Conservation (phyloP, 1,140 invertebrate species). For the Acromyrmex charruanus region DNA sequence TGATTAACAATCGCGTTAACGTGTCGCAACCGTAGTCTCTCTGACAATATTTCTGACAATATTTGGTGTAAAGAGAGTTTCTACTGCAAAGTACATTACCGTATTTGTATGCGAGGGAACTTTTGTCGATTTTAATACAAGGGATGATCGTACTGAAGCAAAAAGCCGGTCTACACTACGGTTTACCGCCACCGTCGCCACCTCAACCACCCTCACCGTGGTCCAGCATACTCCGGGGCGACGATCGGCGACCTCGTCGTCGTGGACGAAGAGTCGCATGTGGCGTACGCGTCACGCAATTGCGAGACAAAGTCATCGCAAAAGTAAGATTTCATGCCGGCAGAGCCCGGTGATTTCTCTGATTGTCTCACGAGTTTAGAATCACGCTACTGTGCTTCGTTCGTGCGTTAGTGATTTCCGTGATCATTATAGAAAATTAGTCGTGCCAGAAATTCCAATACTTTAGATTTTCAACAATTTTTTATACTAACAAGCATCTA, state of each 20-base stretch:
- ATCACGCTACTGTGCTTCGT: background rate
- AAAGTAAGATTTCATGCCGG: conserved; percentile 73
- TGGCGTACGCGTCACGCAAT: conserved; percentile 72
- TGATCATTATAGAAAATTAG: background rate
- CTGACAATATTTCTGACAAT: background rate
- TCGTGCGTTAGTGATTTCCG: background rate
- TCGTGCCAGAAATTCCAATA: background rate
- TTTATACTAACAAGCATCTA: too few relatives aligned
- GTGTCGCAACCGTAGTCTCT: background rate
- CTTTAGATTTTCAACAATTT: background rate
- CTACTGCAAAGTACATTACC: background rate
- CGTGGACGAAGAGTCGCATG: conserved; percentile 54
- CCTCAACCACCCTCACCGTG: conserved; percentile 87
- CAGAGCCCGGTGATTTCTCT: background rate
- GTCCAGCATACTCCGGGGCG: conserved; percentile 83
- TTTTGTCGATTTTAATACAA: conserved; percentile 24
- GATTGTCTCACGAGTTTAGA: conserved; percentile 11
- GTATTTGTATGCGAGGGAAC: too few relatives aligned
- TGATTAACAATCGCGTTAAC: background rate
- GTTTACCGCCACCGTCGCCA: conserved; percentile 85
- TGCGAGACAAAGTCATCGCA: conserved; percentile 75
- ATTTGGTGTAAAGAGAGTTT: background rate
- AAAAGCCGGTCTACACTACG: conserved; percentile 84
- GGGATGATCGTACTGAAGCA: conserved; percentile 80
- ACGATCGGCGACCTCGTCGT: conserved; percentile 66